Evolutionary conservation across 1,140 invertebrate genomes (phyloP), one percentile per base, ranked within the genome.

Genomic region (Camponotus pennsylvanicus): DNA sequence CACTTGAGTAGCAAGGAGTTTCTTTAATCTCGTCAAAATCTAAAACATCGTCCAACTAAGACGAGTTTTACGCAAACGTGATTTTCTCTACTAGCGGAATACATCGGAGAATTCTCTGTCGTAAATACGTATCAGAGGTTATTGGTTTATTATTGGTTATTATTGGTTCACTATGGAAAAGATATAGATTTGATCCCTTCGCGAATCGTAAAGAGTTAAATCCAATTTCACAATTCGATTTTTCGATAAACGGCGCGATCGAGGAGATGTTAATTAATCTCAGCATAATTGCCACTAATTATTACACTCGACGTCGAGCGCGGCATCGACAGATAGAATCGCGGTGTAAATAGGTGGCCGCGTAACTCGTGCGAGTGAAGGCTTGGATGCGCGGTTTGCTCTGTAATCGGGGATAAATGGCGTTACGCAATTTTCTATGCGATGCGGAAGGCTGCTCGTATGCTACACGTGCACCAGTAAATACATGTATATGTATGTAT

Each of bases 361-460:
- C 6, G 49, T 76, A 78, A 80, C 73, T 80, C 40, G 32, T 80
- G 64, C 15, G 57, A 87, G 86, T 84, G 87, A 88, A 88, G 67
- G 87, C 75, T 87, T 70, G 85, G 64, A 91, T 90, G 85, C 76
- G 63, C 61, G 59, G 42, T 77, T 64, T 76, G 69, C 86, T 55
- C 86, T 66, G 63, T 91, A 86, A 90, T 91, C 87, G 87, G 87
- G 89, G 84, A 90, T 90, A 90, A 90, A 91, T 82, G 90, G 64
- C n/a, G 40, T 91, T 91, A 66, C 55, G 61, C 59, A 91, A 91
- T 88, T 11, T 67, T 73, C 18, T n/a, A 78, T 64, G 75, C 89
- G 89, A 88, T 90, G 89, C 89, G 89, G 84, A 89, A 91, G 89
- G 87, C 73, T 80, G 21, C 27, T 79, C 63, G 77, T 37, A 49